A percentile compares a stretch with the other conserved stretches of the same genome.
Conservation (phyloP, 2,888 invertebrate species). For the Synanthedon formicaeformis region DNA sequence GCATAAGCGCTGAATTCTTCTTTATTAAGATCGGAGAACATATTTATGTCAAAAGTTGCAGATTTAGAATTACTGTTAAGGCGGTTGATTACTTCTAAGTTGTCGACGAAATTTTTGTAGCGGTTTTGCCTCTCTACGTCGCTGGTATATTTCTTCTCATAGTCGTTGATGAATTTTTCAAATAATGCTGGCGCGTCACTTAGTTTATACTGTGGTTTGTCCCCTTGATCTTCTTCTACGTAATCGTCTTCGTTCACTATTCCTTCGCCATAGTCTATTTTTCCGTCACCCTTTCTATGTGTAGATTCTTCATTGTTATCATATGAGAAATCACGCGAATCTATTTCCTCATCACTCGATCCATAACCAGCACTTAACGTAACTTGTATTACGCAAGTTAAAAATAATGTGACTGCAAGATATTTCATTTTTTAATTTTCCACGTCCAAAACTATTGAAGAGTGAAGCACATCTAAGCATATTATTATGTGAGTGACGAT, state of each 20-base stretch:
- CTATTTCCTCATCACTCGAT: no score
- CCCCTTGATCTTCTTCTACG: slow-evolving; percentile 10
- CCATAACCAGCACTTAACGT: no score
- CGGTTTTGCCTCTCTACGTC: slow-evolving; percentile 25
- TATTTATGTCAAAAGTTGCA: slow-evolving; percentile 30
- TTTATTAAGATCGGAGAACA: slow-evolving; percentile 31
- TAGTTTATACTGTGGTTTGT: slow-evolving; percentile 26
- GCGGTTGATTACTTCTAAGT: slow-evolving; percentile 34
- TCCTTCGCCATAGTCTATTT: background rate
- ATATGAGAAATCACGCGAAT: no score
- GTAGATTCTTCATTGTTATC: no score
- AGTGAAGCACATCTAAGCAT: background rate
- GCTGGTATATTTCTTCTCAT: slow-evolving; percentile 29
- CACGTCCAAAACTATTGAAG: background rate
- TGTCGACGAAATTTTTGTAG: slow-evolving; percentile 30
- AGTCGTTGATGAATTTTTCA: slow-evolving; percentile 27
- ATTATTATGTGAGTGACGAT: background rate
- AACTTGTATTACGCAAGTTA: no score
- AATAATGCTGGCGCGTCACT: slow-evolving; percentile 34
- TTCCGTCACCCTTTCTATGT: background rate
- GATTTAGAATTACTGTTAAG: slow-evolving; percentile 22
- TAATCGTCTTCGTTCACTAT: slow-evolving; percentile 6
- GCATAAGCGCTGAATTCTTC: slow-evolving; percentile 15
- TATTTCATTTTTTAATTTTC: background rate
- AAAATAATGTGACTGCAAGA: background rate